Conservation (phyloP, 2,113 vertebrate species). For the human region GRCh38 chr9:71297501-71298000, state of each 20-base stretch:
- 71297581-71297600: too few species aligned
- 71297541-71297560: too few species aligned
- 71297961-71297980: neutral
- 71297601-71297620: too few species aligned
- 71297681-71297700: too few species aligned
- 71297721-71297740: neutral
- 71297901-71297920: neutral
- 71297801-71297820: neutral
- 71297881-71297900: neutral
- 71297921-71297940: neutral
- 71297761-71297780: neutral
- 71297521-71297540: too few species aligned
- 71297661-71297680: too few species aligned
- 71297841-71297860: neutral
- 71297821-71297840: neutral
- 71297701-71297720: too few species aligned
- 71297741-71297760: neutral
- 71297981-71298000: neutral
- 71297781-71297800: neutral
- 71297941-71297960: neutral
- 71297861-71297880: neutral
- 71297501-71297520: too few species aligned
- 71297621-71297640: too few species aligned
- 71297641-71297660: too few species aligned
- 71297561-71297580: too few species aligned